Evolutionary conservation across 2,888 invertebrate species (phyloP).

Genomic region (Hirtodrosophila histrioides): DNA sequence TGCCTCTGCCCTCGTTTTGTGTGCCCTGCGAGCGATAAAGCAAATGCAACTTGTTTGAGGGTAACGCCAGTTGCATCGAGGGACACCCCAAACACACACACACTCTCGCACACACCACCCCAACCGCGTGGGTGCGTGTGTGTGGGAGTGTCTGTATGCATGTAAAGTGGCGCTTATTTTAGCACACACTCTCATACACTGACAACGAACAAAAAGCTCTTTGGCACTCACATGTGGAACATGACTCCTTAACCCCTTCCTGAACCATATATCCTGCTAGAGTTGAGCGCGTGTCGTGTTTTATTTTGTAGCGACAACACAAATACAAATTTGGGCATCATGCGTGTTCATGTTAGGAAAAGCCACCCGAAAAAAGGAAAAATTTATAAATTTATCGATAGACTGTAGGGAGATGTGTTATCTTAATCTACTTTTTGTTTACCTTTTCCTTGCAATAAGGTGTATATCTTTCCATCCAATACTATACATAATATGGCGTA

Average conservation of each 20-base stretch:
- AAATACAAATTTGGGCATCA: no score
- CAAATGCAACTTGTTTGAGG: slow-evolving; percentile 40
- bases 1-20: slow-evolving; percentile 68
- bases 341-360: no score
- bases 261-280: slow-evolving; percentile 1
- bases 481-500: no score
- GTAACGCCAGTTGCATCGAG: slow-evolving; percentile 49
- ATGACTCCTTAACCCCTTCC: slow-evolving; percentile 12
- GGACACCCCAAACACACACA: slow-evolving; percentile 20
- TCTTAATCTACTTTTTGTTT: no score
- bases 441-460: no score
- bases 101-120: slow-evolving; percentile 10
- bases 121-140: slow-evolving; percentile 2
- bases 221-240: slow-evolving; percentile 49
- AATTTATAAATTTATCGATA: no score
- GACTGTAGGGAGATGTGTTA: no score
- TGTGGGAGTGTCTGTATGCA: slow-evolving; percentile 34
- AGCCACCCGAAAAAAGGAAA: no score
- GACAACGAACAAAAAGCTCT: slow-evolving; percentile 53
- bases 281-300: no score
- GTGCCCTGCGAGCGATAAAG: slow-evolving; percentile 16
- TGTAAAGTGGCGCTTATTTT: slow-evolving; percentile 65
- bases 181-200: slow-evolving; percentile 29
- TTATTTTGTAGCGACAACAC: no score
- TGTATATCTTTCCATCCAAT: no score